Evolutionary conservation across 2,888 invertebrate species (phyloP), one percentile per base, ranked within the genome.

Genomic region (Agriopis aurantiaria): DNA sequence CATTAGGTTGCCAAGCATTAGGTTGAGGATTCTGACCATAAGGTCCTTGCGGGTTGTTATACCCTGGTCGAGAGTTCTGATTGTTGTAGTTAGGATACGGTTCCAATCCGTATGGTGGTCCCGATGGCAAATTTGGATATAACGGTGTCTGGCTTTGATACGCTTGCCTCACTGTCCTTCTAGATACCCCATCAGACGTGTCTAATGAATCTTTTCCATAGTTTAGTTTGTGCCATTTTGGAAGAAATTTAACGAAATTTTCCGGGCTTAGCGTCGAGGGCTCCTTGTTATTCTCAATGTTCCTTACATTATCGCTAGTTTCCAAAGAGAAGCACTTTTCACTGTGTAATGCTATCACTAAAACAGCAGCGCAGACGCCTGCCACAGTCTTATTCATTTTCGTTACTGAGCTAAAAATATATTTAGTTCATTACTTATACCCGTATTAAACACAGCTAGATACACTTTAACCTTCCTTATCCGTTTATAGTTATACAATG

Each of bases 401-500:
- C 68, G 75, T 69, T 63, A 83, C 81, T 84, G 76, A 75, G 72
- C 65, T 48, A 55, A 75, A 40, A 69, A 12, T 71, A 43, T 53
- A 51, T 67, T 63, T 51, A 57, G 65, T 73, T 52, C 60, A 41
- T 65, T 66, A 61, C 55, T 57, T 57, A 71, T 62, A 33, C 33
- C 33, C 33, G 33, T 33, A 56, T 69, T 67, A 71, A 77, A 61
- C 64, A 73, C 66, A 68, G 66, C 60, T 56, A 23, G 81, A 85
- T 87, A 82, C 77, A 80, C 86, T 84, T 78, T 76, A 82, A 84
- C 86, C 87, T 83, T 82, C 71, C 75, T 81, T 83, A 85, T 85
- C 84, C 66, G 45, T 73, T 52, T 68, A 63, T 69, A 53, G 64
- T 53, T 64, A 60, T 70, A 45, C 57, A 69, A 62, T 66, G 64